Percentiles rank a stretch among this genome's conserved stretches.
phyloP scores from a whole-genome alignment of 2,888 invertebrate species.

The Matsumyia berberina region DNA sequence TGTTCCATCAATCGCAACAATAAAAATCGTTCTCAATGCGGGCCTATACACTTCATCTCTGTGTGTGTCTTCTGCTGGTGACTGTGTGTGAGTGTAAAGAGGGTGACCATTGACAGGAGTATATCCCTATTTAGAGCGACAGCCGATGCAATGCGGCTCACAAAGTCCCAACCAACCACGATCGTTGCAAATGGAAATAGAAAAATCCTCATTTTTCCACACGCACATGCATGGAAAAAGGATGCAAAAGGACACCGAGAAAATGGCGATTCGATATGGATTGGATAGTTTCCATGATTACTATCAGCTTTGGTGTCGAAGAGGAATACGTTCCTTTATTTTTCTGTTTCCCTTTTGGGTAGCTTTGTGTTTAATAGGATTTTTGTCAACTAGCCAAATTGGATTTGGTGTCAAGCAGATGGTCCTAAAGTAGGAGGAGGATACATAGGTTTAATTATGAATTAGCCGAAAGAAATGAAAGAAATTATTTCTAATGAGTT shows the following conservation, averaged over 20 bases:
- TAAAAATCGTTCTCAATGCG: conserved; percentile 67
- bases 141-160: conserved; percentile 48
- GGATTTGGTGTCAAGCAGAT: conserved; percentile 73
- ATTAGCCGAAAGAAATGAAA: background rate
- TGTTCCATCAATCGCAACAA: conserved; percentile 73
- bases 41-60: conserved; percentile 13
- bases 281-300: conserved; percentile 71
- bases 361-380: conserved; percentile 60
- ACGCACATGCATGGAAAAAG: conserved; percentile 41
- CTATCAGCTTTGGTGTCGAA: conserved; percentile 44
- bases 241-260: conserved; percentile 77
- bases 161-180: conserved; percentile 44
- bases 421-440: conserved; percentile 53
- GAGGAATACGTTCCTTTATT: background rate
- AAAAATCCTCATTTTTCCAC: conserved; percentile 59
- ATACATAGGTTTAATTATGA: conserved; percentile 31
- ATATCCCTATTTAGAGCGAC: conserved; percentile 68
- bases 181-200: conserved; percentile 53
- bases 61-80: too few relatives aligned
- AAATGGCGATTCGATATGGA: conserved; percentile 78
- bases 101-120: conserved; percentile 62
- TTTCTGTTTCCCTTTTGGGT: conserved; percentile 10
- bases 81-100: conserved; percentile 12
- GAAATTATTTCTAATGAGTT: conserved; percentile 5
- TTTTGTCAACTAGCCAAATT: conserved; percentile 74